Base-by-base conservation (phyloP, 2,888 invertebrate species). In the Oithona nana region DNA sequence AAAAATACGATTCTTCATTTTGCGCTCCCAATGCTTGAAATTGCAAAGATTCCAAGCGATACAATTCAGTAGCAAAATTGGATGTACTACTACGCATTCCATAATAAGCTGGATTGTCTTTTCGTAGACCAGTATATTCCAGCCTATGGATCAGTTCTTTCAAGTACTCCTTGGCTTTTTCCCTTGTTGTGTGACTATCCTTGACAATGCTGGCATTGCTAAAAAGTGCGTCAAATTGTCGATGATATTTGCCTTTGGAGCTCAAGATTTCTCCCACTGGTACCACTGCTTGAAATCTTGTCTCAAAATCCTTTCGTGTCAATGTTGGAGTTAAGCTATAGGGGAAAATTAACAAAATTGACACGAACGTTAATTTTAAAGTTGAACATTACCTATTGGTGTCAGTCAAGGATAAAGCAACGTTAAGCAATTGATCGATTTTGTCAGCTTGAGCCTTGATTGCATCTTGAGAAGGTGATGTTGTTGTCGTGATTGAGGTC, bases 401-500 rank as follows among this genome's bases (percentile, higher is more conserved):
- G 11, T 13, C 11, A 2, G 54, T 54, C 2, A 54, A 26, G 13
- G 22, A 24, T 22, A 24, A 24, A 11, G 54, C 54, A 4, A 54
- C 26, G 3, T 54, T 54, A 16, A 54, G 22, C 8, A 54, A 26
- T 3, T 26, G 6, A 6, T 6, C 39, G 16, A 39, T 39, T 39
- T 39, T 54, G 3, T 54, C 26, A 20, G 26, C 54, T 24, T 54
- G 13, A 16, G 20, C 26, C 3, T 20, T 54, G 2, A 26, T 4
- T 6, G 22, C 54, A 3, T 54, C 26, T 11, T 20, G 13, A 24
- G 59, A 13, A 6, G 50, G n/a, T 50, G 26, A 13, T 11, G 48
- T 59, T 8, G 59, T 59, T 1, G 49, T 59, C 6, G 48, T 59
- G 57, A 39, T 57, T 3, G 59, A 50, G 49, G 6, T 59, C 1